phyloP scores from a whole-genome alignment of 1,140 invertebrate species.

The Anastrepha ludens region DNA sequence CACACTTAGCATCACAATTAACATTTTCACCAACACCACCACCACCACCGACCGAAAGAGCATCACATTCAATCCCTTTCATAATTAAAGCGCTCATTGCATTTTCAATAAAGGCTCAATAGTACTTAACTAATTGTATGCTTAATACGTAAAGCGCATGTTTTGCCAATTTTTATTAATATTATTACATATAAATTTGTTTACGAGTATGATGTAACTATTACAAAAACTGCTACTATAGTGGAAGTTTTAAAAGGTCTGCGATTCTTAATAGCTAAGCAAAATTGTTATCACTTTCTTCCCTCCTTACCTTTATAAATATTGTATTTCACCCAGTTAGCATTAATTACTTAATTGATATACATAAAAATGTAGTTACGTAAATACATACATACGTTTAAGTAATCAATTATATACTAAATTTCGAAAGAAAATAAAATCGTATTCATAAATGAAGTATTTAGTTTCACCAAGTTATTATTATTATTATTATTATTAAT shows the following conservation, averaged over 20 bases:
- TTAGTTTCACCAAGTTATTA: slow-evolving; percentile 11
- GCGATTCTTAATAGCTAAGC: slow-evolving; percentile 47
- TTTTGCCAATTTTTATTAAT: slow-evolving; percentile 48
- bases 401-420: slow-evolving; percentile 30
- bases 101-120: slow-evolving; percentile 43
- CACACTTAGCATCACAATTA: slow-evolving; percentile 2
- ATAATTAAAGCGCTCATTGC: not conserved
- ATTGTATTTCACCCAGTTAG: slow-evolving; percentile 26
- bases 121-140: slow-evolving; percentile 45
- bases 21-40: not conserved
- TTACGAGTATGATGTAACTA: slow-evolving; percentile 20
- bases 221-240: slow-evolving; percentile 12
- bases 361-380: slow-evolving; percentile 11
- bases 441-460: slow-evolving; percentile 18
- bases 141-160: not conserved
- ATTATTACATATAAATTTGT: slow-evolving; percentile 14
- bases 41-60: not conserved
- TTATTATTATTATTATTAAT: slow-evolving; percentile 29
- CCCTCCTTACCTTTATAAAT: slow-evolving; percentile 4
- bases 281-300: slow-evolving; percentile 47
- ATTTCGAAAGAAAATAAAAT: not conserved
- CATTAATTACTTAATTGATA: slow-evolving; percentile 16
- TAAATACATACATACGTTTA: slow-evolving; percentile 18
- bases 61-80: not conserved
- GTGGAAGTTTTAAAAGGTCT: slow-evolving; percentile 28